Evolutionary conservation across 2,113 vertebrate species (phyloP).

Genomic region (Nannobrachium achirus): DNA sequence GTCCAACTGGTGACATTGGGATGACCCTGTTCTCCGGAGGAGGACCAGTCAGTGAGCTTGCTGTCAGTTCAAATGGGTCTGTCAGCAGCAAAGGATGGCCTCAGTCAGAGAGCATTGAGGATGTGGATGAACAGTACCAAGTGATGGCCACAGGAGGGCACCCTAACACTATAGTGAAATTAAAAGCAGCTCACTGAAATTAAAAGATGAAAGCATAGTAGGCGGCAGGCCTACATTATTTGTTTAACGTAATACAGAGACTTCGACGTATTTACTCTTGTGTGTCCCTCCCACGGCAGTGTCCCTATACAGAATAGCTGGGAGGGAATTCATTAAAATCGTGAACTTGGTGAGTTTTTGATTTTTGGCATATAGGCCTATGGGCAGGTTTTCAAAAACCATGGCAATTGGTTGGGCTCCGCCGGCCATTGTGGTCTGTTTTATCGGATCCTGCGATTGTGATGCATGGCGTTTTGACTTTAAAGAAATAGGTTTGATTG

Average conservation of each 20-base stretch:
- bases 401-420: too few relatives aligned
- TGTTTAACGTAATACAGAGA: not conserved
- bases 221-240: not conserved
- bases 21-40: constrained; percentile 38
- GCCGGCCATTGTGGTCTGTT: too few relatives aligned
- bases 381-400: too few relatives aligned
- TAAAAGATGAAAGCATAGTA: not conserved
- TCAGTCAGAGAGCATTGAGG: constrained; percentile 28
- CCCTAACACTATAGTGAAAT: constrained; percentile 56
- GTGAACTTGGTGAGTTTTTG: too few relatives aligned
- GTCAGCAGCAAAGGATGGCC: constrained; percentile 17
- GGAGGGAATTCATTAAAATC: too few relatives aligned
- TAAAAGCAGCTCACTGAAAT: not conserved
- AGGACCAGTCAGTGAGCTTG: constrained; percentile 67
- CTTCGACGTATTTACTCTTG: not conserved
- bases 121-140: constrained; percentile 40
- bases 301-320: too few relatives aligned
- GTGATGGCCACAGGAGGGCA: constrained; percentile 52
- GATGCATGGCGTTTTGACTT: too few relatives aligned
- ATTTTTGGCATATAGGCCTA: too few relatives aligned
- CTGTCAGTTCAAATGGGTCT: constrained; percentile 67
- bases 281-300: constrained; percentile 16
- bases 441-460: too few relatives aligned
- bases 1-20: constrained; percentile 3
- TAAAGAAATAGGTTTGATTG: too few relatives aligned